Conservation (phyloP, 1,140 invertebrate species). For the Lepidurus arcticus region DNA sequence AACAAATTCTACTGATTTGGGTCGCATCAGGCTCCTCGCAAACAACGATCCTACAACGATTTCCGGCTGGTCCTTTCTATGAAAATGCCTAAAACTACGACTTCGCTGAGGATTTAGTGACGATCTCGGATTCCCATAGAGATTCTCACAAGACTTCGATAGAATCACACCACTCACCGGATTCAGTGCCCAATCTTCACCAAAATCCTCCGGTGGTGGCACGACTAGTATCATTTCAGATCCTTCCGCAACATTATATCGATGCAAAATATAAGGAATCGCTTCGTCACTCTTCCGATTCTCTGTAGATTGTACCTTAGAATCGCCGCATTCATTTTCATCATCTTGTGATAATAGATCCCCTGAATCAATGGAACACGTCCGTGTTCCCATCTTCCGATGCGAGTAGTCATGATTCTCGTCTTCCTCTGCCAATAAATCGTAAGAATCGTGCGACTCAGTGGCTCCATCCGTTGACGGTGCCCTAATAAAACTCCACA, state of each 20-base stretch:
- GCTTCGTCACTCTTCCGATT: background rate
- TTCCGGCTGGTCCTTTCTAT: background rate
- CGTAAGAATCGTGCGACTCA: background rate
- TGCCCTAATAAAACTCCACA: background rate
- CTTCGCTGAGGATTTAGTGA: background rate
- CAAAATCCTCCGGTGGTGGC: background rate
- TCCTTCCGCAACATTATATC: background rate
- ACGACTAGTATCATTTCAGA: background rate
- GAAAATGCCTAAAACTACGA: background rate
- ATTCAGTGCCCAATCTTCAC: background rate
- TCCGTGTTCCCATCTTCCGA: background rate
- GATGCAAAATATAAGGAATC: background rate
- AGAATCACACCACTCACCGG: background rate
- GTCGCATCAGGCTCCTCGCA: conserved; percentile 11
- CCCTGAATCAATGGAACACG: background rate
- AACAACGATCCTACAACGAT: background rate
- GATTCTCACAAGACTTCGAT: background rate
- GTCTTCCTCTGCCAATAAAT: conserved; percentile 2
- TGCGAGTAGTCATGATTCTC: background rate
- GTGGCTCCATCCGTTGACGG: background rate
- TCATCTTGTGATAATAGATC: background rate
- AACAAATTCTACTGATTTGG: conserved; percentile 33
- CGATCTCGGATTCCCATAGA: background rate
- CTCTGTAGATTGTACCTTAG: background rate
- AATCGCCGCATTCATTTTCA: background rate